Base-by-base conservation (phyloP, 2,888 invertebrate species). In the Hylaea fasciaria region DNA sequence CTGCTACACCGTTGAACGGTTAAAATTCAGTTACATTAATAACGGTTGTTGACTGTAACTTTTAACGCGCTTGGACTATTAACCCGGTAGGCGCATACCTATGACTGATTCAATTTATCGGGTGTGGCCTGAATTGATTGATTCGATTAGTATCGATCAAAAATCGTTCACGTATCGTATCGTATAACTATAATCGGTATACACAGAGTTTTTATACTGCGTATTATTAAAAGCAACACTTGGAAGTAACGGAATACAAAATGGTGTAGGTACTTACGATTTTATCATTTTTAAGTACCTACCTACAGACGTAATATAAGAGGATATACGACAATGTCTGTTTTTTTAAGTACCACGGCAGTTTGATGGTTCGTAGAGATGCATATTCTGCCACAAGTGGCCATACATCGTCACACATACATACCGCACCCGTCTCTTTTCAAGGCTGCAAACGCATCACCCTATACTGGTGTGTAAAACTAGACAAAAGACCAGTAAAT, bases 41-140 rank as follows among this genome's bases (percentile, higher is more conserved):
- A 59, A 55, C 52, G 54, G 61, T 43, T 50, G 22, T 63, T n/a
- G 22, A 57, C 57, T 44, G 53, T 55, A 62, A 61, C 41, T 58
- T 58, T 58, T 58, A 65, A 55, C 61, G 45, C 53, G 32, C 12
- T 35, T 32, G 35, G 43, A 50, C 60, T 47, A 67, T 68, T 65
- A 65, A 65, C 65, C 68, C 52, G 56, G 35, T 52, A 47, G 13
- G 28, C 13, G n/a, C 52, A 57, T 61, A 63, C 48, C 53, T 62
- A 53, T 62, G 50, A 57, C 59, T 53, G 63, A 66, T 69, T 66
- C 57, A 61, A 69, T 65, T 60, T 65, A 62, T 65, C 49, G 61
- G 41, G 51, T 35, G 35, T 17, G 60, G 64, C 65, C 64, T 61
- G 40, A 46, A 53, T 58, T 48, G 57, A 54, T 49, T 43, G 57